Base-by-base conservation (phyloP, 1,140 invertebrate genomes). In the Acromyrmex echinatior region DNA sequence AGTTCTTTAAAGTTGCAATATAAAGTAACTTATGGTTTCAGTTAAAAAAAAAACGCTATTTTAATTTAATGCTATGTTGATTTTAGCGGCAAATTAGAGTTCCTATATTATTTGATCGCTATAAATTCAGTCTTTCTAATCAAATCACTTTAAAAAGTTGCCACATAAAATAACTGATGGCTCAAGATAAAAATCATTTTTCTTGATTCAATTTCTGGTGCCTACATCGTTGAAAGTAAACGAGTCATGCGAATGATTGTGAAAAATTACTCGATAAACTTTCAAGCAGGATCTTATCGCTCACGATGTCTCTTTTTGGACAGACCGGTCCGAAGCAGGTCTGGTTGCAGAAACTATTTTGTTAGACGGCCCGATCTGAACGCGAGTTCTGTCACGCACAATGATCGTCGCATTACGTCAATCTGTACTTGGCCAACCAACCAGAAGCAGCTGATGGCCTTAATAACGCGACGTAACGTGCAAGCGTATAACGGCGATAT, bases 351-450 rank as follows among this genome's bases (percentile, higher is more conserved):
- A 56, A 62, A 63, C 10, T 2, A 16, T 77, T 76, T 76, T 25
- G 49, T 56, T 62, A 31, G 28, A 65, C n/a, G 62, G 18, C 10
- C 74, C 31, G 56, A 58, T 66, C 66, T 45, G 14, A 21, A 25
- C 56, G 65, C 76, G 79, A 76, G 77, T 53, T 86, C 65, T 82
- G 39, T 60, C 71, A 25, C 39, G 70, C 76, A 77, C 71, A 73
- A 87, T 66, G 53, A 87, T 90, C 88, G 45, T 56, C 62, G 80
- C 25, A 25, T 91, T 90, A 88, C 87, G 77, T 88, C 89, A 82
- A 91, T 88, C 28, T 90, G 89, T 86, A 91, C 76, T 91, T 90
- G 87, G 88, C 77, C 81, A 70, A 66, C 31, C 58, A 86, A 53
- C 51, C 58, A 76, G 53, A 21, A 81, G 88, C 86, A 81, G 63